Base-by-base conservation (phyloP, 1,140 invertebrate genomes). In the Drosophila sp. region DNA sequence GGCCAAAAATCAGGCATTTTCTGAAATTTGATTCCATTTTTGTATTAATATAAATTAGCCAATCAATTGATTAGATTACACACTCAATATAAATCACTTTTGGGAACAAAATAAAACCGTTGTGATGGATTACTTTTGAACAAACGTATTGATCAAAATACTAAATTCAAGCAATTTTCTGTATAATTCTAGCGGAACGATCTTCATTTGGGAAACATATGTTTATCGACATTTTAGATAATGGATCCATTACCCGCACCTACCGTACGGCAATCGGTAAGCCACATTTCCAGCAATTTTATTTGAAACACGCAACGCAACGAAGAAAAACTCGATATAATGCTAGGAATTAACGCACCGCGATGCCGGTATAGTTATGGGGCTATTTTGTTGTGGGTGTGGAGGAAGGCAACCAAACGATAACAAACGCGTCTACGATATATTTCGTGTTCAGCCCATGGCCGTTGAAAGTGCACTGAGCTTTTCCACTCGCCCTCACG, bases 241-340 rank as follows among this genome's bases (percentile, higher is more conserved):
- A 40, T 4, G 32, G 1, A 17, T 44, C 41, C 44, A 33, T n/a
- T 30, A 4, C 6, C 33, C 57, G 35, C 30, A 76, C 82, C 69
- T 89, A 87, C 84, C 84, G 84, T 66, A n/a, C 70, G 62, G 54
- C 84, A 87, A 71, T 89, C 85, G 62, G 67, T 77, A 54, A 87
- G 73, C 84, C 84, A 87, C 84, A 87, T 85, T 69, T 74, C 77
- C n/a, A 60, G 35, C 35, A 66, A 56, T 66, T 66, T 29, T 55
- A 44, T 58, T 64, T 11, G 10, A 30, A 38, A 38, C 10, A 38
- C 35, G 35, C 44, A 23, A 17, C 17, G 17, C 17, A 0, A 17
- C 17, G 17, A 66, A 38, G 56, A 60, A 44, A 25, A 64, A 58
- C 17, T 41, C 17, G 32, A 60, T 10, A 50, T 10, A 50, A 11